Base-by-base conservation (phyloP, 2,113 vertebrate species). In the Microtus pennsylvanicus region DNA sequence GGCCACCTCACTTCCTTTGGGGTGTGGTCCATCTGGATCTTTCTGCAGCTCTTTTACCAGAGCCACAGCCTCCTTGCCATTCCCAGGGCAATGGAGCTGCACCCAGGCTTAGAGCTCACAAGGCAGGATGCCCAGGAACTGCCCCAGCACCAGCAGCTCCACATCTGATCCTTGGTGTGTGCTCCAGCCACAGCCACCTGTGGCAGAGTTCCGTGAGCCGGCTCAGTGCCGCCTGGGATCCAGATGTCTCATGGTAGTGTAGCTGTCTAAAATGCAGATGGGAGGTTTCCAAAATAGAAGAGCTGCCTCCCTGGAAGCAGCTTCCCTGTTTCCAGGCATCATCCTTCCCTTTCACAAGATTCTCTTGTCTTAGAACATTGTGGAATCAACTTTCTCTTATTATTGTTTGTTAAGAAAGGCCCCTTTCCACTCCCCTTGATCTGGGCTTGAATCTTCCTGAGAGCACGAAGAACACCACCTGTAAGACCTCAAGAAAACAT, bases 131-230 rank as follows among this genome's bases (percentile, higher is more conserved):
- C 63, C 22, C 24, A 65, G 63, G 63, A 65, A 65, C 24, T 65
- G 63, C 63, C 9, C 63, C 24, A 7, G 22, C 61, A 63, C 61
- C 63, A 28, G 24, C 63, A 65, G 63, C 63, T 11, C 63, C 63
- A 65, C 77, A 19, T 58, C 55, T 58, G 16, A 17, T 19, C 5
- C 55, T 58, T 58, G 55, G 55, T 58, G 4, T 19, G 55, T 17
- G 17, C 16, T 19, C 17, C 16, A 19, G 55, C 55, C 16, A 19
- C 55, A 98, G 96, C 97, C 97, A 98, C 26, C 97, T 80, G 55
- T 96, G 95, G 55, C 96, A 98, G 75, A 97, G 96, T n/a, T 98
- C 97, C 67, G 95, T 91, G 35, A 98, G 97, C 11, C 96, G 95
- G 82, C 72, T 94, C 81, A 97, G 77, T 1, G 97, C 97, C 42